A percentile compares a stretch with the other conserved stretches of the same genome.
Evolutionary conservation across 2,797 vertebrate genomes (phyloP).

Genomic region (Amniataba percoides): DNA sequence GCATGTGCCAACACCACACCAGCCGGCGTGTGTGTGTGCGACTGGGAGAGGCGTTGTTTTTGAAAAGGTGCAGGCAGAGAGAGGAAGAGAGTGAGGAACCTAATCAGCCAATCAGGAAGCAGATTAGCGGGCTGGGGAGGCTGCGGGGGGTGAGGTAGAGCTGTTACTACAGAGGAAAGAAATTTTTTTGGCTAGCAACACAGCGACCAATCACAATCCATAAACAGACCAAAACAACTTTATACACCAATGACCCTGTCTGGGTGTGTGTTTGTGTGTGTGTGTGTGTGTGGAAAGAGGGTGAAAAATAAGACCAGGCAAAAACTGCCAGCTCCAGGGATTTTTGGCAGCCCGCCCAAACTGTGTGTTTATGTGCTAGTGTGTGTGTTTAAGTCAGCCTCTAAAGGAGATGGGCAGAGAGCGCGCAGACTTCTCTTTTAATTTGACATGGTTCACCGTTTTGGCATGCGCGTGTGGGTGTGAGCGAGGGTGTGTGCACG

Average conservation of each 20-base stretch:
- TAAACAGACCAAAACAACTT: constrained; percentile 86
- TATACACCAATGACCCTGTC: constrained; percentile 78
- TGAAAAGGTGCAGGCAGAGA: constrained; percentile 72
- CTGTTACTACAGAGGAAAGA: constrained; percentile 76
- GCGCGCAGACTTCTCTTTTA: constrained; percentile 77
- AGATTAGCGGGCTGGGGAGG: constrained; percentile 63
- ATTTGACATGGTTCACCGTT: constrained; percentile 83
- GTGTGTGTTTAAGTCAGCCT: constrained; percentile 48
- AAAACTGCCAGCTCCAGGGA: constrained; percentile 74
- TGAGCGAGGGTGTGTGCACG: constrained; percentile 10
- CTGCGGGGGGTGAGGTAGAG: constrained; percentile 64
- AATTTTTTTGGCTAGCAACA: constrained; percentile 85
- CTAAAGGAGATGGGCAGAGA: constrained; percentile 70
- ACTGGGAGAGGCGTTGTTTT: constrained; percentile 59
- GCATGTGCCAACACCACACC: constrained; percentile 63
- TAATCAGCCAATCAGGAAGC: constrained; percentile 85
- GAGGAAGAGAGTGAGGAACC: constrained; percentile 63
- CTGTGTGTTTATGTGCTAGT: constrained; percentile 32
- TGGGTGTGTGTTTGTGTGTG: constrained; percentile 59
- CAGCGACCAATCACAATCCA: constrained; percentile 83
- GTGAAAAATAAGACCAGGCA: constrained; percentile 76
- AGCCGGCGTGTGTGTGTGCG: constrained; percentile 28
- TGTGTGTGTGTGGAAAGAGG: constrained; percentile 57
- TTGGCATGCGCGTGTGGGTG: constrained; percentile 65
- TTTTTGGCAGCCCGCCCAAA: constrained; percentile 80